phyloP scores from a whole-genome alignment of 1,140 invertebrate genomes.

The Halesus radiatus region DNA sequence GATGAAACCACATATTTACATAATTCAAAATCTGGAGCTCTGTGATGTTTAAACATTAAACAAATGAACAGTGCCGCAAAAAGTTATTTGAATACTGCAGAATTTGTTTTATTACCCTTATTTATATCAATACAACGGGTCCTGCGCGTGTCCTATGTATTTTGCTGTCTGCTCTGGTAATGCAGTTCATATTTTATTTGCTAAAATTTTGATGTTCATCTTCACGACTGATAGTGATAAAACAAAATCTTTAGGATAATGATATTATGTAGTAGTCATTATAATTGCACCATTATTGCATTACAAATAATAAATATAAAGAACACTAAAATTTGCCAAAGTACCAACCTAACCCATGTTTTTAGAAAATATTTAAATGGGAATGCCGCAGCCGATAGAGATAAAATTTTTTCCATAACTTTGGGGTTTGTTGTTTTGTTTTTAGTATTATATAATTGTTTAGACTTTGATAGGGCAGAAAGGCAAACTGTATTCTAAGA shows the following conservation, averaged over 20 bases:
- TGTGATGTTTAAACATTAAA: too few species aligned
- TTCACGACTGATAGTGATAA: conserved; percentile 19
- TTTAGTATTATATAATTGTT: neutral
- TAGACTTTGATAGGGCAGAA: neutral
- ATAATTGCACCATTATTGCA: neutral
- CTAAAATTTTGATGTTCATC: conserved; percentile 1
- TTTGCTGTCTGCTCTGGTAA: neutral
- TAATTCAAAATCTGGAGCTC: too few species aligned
- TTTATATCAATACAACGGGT: neutral
- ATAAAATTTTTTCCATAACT: neutral
- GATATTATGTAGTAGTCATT: neutral
- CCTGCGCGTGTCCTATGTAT: neutral
- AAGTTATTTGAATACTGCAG: neutral
- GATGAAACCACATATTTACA: too few species aligned
- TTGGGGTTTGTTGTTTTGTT: neutral
- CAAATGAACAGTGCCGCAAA: neutral
- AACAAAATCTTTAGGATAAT: conserved; percentile 7
- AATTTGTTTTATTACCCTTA: neutral
- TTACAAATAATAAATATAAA: neutral
- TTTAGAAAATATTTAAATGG: neutral
- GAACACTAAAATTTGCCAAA: neutral
- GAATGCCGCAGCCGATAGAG: neutral
- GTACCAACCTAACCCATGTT: neutral
- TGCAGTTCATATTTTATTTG: neutral
- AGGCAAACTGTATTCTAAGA: too few species aligned